Evolutionary conservation across 2,113 vertebrate species (phyloP).

Genomic region (Colistium nudipinnis): DNA sequence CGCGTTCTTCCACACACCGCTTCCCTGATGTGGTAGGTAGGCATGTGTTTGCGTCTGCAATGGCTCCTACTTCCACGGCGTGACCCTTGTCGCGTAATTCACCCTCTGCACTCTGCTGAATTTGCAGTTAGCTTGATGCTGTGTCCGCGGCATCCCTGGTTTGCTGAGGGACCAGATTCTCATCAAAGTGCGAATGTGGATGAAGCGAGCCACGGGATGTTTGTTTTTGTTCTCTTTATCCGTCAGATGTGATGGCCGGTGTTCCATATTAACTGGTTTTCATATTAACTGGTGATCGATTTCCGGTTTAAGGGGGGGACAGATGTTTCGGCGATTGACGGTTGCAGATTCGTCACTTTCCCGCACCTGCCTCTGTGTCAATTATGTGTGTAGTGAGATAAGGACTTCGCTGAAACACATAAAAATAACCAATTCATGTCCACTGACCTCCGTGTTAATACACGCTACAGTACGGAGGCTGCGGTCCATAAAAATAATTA

Average conservation of each 20-base stretch:
- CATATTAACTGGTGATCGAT: no score
- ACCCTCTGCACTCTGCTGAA: constrained; percentile 23
- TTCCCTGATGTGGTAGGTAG: constrained; percentile 58
- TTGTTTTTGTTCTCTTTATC: background rate
- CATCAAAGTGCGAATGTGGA: background rate
- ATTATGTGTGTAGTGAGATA: no score
- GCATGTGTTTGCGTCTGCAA: background rate
- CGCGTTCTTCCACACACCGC: background rate
- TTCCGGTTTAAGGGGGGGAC: no score
- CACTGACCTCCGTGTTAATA: no score
- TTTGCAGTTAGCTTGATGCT: constrained; percentile 47
- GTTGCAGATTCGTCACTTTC: no score
- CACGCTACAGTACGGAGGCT: no score
- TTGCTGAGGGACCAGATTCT: background rate
- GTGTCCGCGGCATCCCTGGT: constrained; percentile 49
- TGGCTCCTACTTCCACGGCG: background rate
- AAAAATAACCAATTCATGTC: no score
- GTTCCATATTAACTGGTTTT: no score
- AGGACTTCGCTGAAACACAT: no score
- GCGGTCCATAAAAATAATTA: no score
- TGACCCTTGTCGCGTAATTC: background rate
- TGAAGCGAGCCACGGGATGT: background rate
- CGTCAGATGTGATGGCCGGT: background rate
- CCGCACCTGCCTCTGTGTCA: no score
- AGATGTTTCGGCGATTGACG: no score